Conservation (phyloP, 2,888 invertebrate species). For the Platynereis dumerilii region DNA sequence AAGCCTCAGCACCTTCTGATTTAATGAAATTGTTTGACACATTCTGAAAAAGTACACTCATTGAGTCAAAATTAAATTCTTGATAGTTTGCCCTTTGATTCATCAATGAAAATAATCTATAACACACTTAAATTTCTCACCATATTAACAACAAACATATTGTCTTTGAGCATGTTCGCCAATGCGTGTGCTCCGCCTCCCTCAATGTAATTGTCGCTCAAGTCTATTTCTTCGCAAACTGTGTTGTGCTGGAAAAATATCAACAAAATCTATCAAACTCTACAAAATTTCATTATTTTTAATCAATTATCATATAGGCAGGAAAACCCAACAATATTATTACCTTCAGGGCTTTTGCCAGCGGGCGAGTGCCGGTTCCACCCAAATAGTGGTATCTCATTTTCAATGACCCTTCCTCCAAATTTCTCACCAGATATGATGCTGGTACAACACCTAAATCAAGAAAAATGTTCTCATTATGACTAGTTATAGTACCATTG, state of each 20-base stretch:
- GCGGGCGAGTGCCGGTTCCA: constrained; percentile 48
- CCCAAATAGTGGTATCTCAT: constrained; percentile 59
- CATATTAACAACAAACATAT: constrained; percentile 54
- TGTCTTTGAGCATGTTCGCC: constrained; percentile 53
- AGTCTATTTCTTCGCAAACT: constrained; percentile 55
- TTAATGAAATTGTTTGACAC: constrained; percentile 56
- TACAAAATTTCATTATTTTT: background rate
- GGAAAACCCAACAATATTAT: background rate
- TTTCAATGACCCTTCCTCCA: constrained; percentile 50
- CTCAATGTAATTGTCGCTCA: constrained; percentile 56
- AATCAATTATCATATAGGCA: no score
- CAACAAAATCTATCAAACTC: no score
- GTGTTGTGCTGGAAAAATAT: constrained; percentile 51
- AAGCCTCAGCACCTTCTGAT: constrained; percentile 44
- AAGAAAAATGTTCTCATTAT: background rate
- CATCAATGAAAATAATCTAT: no score
- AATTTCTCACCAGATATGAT: constrained; percentile 49
- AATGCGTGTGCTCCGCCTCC: constrained; percentile 49
- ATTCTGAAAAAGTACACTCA: constrained; percentile 42
- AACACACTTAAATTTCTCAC: constrained; percentile 41
- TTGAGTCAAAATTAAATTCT: background rate
- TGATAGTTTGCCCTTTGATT: background rate
- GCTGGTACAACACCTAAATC: constrained; percentile 45
- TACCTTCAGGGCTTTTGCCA: constrained; percentile 59
- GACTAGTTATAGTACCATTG: no score